Evolutionary conservation across 2,797 vertebrate species (phyloP).

Genomic region (Eulemur albifrons): DNA sequence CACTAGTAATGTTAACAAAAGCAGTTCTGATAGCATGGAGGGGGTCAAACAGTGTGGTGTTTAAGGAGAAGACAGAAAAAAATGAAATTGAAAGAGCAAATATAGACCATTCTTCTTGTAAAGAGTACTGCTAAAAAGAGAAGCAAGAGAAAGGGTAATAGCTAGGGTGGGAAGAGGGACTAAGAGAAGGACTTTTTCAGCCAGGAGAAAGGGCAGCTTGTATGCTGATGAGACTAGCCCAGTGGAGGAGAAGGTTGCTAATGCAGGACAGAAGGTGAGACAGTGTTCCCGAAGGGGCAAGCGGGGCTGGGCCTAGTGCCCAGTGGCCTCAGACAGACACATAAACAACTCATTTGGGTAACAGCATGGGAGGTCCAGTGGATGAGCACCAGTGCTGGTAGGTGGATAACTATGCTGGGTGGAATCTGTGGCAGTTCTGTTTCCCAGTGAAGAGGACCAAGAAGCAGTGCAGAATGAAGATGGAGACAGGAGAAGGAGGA

Average conservation of each 20-base stretch:
- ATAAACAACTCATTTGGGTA: background rate
- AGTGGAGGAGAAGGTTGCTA: background rate
- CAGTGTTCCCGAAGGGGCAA: background rate
- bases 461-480: background rate
- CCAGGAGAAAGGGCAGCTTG: background rate
- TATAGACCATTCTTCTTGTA: background rate
- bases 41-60: background rate
- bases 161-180: background rate
- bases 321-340: background rate
- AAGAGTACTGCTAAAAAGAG: background rate
- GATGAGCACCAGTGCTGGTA: no score
- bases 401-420: no score
- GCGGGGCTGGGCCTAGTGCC: background rate
- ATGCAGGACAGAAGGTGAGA: background rate
- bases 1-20: background rate
- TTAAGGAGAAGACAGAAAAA: background rate
- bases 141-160: background rate
- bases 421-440: background rate
- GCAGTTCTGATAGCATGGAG: background rate
- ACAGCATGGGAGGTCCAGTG: background rate
- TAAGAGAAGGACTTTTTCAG: background rate
- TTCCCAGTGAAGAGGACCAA: background rate
- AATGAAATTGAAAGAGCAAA: background rate
- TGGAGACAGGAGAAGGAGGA: background rate
- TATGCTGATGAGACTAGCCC: background rate